phyloP scores from a whole-genome alignment of 2,113 vertebrate species.

The Hemichromis elongatus region DNA sequence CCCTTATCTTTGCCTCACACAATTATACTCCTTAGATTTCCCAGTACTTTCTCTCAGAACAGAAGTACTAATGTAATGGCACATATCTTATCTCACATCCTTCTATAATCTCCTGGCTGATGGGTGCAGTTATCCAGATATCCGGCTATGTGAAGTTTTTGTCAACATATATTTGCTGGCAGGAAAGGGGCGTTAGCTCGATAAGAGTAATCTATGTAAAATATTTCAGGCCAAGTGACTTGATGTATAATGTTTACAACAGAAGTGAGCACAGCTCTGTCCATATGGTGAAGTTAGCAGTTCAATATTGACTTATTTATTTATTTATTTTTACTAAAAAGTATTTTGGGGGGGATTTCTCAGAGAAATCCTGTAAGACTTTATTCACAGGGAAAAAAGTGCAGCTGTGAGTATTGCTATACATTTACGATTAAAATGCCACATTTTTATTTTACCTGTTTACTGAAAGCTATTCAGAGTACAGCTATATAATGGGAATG shows the following conservation, averaged over 20 bases:
- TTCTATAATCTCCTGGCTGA: not conserved
- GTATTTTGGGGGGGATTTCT: not conserved
- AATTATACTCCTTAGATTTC: not conserved
- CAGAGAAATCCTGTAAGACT: no score
- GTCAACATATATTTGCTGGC: not conserved
- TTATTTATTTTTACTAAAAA: not conserved
- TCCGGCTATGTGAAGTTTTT: not conserved
- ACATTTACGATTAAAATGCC: not conserved
- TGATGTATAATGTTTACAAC: not conserved
- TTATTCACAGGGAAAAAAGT: no score
- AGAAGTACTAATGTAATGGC: not conserved
- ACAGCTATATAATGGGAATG: not conserved
- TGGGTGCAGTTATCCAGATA: not conserved
- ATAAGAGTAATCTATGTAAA: not conserved
- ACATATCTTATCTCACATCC: slow-evolving; percentile 8
- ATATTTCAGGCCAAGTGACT: not conserved
- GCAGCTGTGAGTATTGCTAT: no score
- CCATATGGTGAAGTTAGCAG: not conserved
- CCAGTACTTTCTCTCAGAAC: not conserved
- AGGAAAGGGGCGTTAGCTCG: not conserved
- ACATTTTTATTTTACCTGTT: not conserved
- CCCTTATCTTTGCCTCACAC: slow-evolving; percentile 3
- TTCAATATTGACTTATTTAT: not conserved
- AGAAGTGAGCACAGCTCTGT: not conserved
- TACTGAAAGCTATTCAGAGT: not conserved